Evolutionary conservation across 2,113 vertebrate species (phyloP).

Genomic region (Leuciscus idus): DNA sequence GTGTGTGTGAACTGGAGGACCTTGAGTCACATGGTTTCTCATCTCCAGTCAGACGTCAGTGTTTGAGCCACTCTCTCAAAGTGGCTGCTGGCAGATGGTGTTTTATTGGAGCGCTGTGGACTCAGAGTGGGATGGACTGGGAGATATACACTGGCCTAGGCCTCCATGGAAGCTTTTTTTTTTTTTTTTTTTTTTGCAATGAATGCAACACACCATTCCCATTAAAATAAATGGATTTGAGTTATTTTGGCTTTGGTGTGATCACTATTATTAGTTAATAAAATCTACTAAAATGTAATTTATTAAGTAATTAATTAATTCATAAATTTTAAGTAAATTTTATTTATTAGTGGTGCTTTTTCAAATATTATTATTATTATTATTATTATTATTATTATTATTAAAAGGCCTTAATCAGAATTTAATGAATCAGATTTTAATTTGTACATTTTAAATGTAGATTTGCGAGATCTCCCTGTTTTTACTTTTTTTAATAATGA

Average conservation of each 20-base stretch:
- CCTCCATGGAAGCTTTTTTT: background rate
- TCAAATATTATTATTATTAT: no score
- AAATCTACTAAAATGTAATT: no score
- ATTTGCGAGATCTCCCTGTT: no score
- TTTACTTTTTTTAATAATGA: no score
- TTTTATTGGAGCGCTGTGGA: conserved; percentile 48
- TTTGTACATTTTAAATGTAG: no score
- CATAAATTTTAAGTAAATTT: no score
- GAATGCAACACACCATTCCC: background rate
- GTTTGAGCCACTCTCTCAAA: conserved; percentile 38
- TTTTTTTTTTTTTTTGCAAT: background rate
- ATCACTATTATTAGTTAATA: background rate
- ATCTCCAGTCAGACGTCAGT: conserved; percentile 11
- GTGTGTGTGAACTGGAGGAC: conserved; percentile 34
- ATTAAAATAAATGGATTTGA: background rate
- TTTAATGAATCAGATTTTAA: background rate
- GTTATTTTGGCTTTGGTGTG: background rate
- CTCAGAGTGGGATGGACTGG: background rate
- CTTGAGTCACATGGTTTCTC: conserved; percentile 4
- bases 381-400: no score
- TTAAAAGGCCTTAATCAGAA: background rate
- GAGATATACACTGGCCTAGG: background rate
- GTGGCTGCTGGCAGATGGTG: conserved; percentile 52
- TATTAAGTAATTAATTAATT: no score
- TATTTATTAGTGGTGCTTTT: background rate